These are phyloP conservation scores for Lycaon pictus DNA, from an alignment of 2,113 vertebrate species.

Conservation along the genomic window DNA sequence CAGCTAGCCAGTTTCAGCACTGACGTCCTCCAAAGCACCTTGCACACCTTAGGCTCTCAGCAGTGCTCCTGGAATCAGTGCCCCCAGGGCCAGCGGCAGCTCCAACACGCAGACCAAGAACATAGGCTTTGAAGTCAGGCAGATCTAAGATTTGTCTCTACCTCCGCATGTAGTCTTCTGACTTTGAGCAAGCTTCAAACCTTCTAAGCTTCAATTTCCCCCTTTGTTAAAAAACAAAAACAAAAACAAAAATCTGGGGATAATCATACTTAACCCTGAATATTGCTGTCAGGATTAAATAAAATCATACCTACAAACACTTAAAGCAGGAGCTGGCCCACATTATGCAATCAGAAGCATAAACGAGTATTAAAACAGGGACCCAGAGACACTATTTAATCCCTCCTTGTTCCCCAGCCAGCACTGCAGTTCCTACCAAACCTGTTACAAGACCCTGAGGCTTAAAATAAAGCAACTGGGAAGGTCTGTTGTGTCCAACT, in stretches of 20 bases:
- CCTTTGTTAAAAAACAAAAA: neutral
- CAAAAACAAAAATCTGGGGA: no score
- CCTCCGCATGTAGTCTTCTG: neutral
- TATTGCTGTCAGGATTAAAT: neutral
- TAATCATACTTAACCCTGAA: neutral
- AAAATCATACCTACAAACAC: neutral
- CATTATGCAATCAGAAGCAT: neutral
- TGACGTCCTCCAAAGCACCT: neutral
- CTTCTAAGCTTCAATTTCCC: neutral
- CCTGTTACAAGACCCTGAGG: neutral
- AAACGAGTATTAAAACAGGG: slow-evolving; percentile 10
- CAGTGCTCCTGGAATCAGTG: neutral
- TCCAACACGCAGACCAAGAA: neutral
- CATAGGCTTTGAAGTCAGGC: neutral
- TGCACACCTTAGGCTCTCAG: neutral
- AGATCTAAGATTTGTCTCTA: neutral
- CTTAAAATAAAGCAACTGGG: slow-evolving; percentile 65
- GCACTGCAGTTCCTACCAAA: neutral
- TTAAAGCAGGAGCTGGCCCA: neutral
- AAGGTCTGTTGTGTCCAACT: neutral
- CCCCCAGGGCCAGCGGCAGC: neutral
- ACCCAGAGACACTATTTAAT: neutral
- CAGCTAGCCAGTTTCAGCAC: neutral
- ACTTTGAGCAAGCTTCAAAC: neutral
- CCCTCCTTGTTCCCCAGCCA: neutral